Conservation (phyloP, 2,113 vertebrate species). For the Setophaga coronata region DNA sequence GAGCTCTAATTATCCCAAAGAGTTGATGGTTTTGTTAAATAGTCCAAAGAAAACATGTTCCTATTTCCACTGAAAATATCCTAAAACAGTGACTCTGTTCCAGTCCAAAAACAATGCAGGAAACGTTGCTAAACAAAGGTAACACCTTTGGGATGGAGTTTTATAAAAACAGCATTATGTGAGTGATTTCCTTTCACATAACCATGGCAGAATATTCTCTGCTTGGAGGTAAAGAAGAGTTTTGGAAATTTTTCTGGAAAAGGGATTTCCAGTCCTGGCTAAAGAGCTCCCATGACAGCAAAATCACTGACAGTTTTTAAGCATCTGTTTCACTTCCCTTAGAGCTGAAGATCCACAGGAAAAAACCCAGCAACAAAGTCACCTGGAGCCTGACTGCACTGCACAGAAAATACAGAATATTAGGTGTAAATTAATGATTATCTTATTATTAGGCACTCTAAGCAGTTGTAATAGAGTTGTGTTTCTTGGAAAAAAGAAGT, state of each 20-base stretch:
- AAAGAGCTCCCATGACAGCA: background rate
- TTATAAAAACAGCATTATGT: background rate
- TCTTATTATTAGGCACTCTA: background rate
- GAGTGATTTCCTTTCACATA: background rate
- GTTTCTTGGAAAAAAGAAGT: background rate
- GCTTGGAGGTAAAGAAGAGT: rapidly evolving
- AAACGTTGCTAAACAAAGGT: background rate
- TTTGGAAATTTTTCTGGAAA: background rate
- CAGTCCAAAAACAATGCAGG: background rate
- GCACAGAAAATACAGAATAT: background rate
- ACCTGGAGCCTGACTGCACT: background rate
- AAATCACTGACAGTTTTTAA: background rate
- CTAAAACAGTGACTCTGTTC: background rate
- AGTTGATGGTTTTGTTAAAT: background rate
- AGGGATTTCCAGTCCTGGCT: background rate
- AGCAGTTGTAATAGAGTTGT: background rate
- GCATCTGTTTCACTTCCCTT: background rate
- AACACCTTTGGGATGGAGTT: background rate
- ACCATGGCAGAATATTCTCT: background rate
- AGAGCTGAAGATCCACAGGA: background rate
- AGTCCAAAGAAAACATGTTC: background rate
- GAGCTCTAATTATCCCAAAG: background rate
- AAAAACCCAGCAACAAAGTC: background rate
- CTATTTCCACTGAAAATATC: background rate
- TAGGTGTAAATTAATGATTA: background rate